phyloP scores from a whole-genome alignment of 1,140 invertebrate species.

The Drosophila melanogaster region Release_6_plus_ISO1_MT NT_037436.4:16499501-16500000 shows the following conservation, averaged over 20 bases:
- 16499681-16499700: constrained; percentile 89
- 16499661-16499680: constrained; percentile 91
- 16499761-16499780: constrained; percentile 89
- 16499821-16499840: constrained; percentile 89
- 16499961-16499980: constrained; percentile 95
- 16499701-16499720: background rate
- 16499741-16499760: background rate
- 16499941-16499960: constrained; percentile 93
- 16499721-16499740: background rate
- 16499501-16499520: constrained; percentile 88
- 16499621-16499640: constrained; percentile 91
- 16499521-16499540: constrained; percentile 94
- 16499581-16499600: constrained; percentile 93
- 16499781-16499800: constrained; percentile 92
- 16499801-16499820: constrained; percentile 91
- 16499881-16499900: constrained; percentile 92
- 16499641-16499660: constrained; percentile 90
- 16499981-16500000: constrained; percentile 94
- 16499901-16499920: constrained; percentile 95
- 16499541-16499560: constrained; percentile 92
- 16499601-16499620: constrained; percentile 91
- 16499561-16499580: constrained; percentile 94
- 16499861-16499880: constrained; percentile 88
- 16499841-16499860: constrained; percentile 89
- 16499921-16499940: constrained; percentile 91